These are phyloP conservation scores for Echinops telfairi DNA, from an alignment of 2,113 vertebrate genomes.

Conservation along the genomic window DNA sequence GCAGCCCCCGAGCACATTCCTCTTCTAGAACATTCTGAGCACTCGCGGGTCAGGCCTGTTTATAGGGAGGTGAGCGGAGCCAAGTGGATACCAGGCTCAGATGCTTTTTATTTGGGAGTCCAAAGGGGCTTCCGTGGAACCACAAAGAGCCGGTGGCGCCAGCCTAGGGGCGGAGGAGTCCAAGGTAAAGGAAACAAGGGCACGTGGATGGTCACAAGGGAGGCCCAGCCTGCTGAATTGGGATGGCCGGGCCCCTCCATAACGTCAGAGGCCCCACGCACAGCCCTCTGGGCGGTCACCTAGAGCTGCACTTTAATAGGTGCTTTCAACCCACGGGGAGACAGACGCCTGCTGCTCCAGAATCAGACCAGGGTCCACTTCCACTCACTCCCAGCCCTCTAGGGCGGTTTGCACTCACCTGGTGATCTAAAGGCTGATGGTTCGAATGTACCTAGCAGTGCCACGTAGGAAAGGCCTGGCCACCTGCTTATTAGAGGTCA, in stretches of 20 bases:
- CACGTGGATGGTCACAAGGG: neutral
- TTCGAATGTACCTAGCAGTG: neutral
- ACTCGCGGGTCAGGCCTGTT: constrained; percentile 82
- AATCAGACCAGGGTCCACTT: neutral
- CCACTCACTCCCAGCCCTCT: neutral
- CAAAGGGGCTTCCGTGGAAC: constrained; percentile 73
- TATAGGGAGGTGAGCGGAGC: constrained; percentile 77
- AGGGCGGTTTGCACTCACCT: neutral
- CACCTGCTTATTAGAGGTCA: neutral
- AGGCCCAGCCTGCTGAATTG: too few species aligned
- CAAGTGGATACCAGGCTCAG: constrained; percentile 82
- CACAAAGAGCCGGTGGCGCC: constrained; percentile 61
- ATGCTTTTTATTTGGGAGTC: constrained; percentile 81
- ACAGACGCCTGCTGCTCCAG: neutral
- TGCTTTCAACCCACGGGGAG: neutral
- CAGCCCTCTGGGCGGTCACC: neutral
- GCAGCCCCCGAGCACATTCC: constrained; percentile 73
- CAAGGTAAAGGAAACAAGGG: rapidly evolving
- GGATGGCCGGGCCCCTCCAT: rapidly evolving
- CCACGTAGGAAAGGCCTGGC: neutral
- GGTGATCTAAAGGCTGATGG: neutral
- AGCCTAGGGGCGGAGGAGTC: constrained; percentile 49
- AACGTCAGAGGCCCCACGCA: neutral
- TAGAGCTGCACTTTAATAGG: neutral
- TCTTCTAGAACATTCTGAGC: constrained; percentile 83